Base-by-base conservation (phyloP, 2,888 invertebrate species). In the Ectobius pallidus region DNA sequence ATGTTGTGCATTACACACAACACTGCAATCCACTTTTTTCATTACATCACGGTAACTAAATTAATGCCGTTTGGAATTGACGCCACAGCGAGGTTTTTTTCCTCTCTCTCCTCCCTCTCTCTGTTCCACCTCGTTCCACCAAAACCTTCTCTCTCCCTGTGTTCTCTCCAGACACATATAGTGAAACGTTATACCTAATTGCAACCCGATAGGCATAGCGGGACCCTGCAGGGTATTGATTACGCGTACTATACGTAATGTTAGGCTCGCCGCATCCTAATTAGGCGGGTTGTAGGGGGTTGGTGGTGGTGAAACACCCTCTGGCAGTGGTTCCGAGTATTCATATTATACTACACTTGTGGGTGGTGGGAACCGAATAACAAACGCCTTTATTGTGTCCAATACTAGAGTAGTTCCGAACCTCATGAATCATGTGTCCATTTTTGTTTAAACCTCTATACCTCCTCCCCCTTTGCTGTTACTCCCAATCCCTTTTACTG, bases 1-100 rank as follows among this genome's bases (percentile, higher is more conserved):
- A 32, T 42, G 63, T 42, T 65, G 63, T 44, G 63, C 65, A 65
- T 65, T 27, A 65, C 65, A 65, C 44, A 65, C 65, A 44, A 65
- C 65, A 65, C 44, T 65, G 65, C 65, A 65, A 65, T 65, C 65
- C 65, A 65, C 65, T 65, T 65, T 65, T 65, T 65, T 65, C 65
- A 65, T 65, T 65, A 65, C 44, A 27, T 65, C 25, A 44, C 44
- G 65, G 65, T 65, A 65, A 65, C 65, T 44, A 44, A 65, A 65
- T 65, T 65, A 65, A 65, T 65, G 65, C 44, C 44, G 65, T 65
- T 65, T 65, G 65, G 65, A 44, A 22, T 22, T 65, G 65, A 44
- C 65, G 65, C 65, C 65, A 22, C 65, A 65, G 65, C 18, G 65
- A 42, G 65, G 65, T 44, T 65, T 65, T 65, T 63, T 39, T n/a